Conservation (phyloP, 2,888 invertebrate species). For the Oligia latruncula region DNA sequence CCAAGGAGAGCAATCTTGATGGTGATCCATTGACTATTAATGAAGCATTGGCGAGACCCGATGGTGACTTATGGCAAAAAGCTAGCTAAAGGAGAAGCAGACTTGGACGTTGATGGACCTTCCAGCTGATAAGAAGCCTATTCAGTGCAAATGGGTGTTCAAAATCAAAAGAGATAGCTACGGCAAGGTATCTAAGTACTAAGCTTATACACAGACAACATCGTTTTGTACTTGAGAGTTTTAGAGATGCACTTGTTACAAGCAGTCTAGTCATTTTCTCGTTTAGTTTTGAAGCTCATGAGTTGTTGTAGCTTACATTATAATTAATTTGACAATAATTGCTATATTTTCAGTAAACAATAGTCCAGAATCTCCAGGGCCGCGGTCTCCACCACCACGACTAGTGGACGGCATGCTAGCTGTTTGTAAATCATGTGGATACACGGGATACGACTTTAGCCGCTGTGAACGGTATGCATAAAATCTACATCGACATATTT, state of each 20-base stretch:
- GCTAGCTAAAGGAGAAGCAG: not conserved
- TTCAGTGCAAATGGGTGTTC: not conserved
- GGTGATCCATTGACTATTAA: too few relatives aligned
- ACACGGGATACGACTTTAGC: constrained; percentile 94
- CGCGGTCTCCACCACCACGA: constrained; percentile 91
- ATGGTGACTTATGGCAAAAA: too few relatives aligned
- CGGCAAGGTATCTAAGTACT: not conserved
- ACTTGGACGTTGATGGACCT: not conserved
- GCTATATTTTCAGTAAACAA: constrained; percentile 73
- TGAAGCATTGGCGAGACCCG: too few relatives aligned
- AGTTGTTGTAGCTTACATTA: not conserved
- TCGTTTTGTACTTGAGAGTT: not conserved
- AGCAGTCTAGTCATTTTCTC: not conserved
- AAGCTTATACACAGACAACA: not conserved
- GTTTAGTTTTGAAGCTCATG: not conserved
- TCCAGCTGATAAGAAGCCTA: not conserved
- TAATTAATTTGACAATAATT: constrained; percentile 6
- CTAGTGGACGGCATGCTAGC: constrained; percentile 93
- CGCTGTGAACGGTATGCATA: constrained; percentile 92
- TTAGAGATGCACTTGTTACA: not conserved
- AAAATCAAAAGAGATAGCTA: not conserved
- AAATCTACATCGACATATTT: not conserved
- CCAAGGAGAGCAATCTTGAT: too few relatives aligned
- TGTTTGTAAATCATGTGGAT: constrained; percentile 95
- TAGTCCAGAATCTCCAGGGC: constrained; percentile 86